phyloP scores from a whole-genome alignment of 2,888 invertebrate species.

The Psococerastis gibbosa region DNA sequence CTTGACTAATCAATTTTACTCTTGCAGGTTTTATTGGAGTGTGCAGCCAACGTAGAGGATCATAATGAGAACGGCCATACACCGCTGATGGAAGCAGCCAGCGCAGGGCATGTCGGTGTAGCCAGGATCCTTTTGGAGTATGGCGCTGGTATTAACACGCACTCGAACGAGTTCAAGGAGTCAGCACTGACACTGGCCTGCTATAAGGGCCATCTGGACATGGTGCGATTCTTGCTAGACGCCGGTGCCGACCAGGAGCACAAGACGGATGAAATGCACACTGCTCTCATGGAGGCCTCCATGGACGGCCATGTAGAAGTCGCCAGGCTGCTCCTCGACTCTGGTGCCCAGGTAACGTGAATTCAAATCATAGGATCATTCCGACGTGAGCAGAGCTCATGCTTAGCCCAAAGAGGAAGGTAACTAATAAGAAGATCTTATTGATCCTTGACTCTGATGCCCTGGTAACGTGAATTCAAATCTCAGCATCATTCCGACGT shows the following conservation, averaged over 20 bases:
- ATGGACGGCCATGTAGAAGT: constrained; percentile 99
- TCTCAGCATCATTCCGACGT: no score
- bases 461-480: constrained; percentile 45
- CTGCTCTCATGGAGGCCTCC: constrained; percentile 97
- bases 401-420: no score
- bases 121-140: constrained; percentile 79
- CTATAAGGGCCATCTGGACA: constrained; percentile 91
- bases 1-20: no score
- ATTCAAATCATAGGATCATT: no score
- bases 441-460: constrained; percentile 92
- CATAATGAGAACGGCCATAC: constrained; percentile 99
- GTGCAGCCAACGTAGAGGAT: constrained; percentile 89
- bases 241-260: constrained; percentile 93
- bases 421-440: no score
- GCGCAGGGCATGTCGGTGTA: constrained; percentile 83
- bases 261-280: constrained; percentile 99
- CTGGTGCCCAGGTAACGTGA: constrained; percentile 68
- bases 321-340: constrained; percentile 79
- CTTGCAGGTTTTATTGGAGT: constrained; percentile 64
- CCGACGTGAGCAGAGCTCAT: no score
- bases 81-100: constrained; percentile 97
- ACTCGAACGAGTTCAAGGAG: constrained; percentile 98
- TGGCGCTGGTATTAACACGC: constrained; percentile 96
- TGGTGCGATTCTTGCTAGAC: constrained; percentile 88
- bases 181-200: constrained; percentile 89